These are phyloP conservation scores for Ceratina australensis DNA, from an alignment of 1,140 invertebrate species.

Conservation along the genomic window DNA sequence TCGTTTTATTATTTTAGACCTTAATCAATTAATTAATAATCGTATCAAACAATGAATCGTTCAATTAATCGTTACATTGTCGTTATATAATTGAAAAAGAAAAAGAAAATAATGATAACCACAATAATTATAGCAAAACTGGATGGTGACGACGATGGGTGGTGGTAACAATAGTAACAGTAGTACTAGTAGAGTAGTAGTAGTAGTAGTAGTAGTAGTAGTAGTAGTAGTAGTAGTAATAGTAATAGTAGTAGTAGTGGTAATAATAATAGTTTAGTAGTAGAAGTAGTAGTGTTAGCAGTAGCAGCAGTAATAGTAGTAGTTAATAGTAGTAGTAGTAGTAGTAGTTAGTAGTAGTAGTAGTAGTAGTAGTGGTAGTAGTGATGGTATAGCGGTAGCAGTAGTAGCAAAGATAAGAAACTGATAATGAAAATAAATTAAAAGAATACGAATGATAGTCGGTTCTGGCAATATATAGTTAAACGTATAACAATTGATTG, in stretches of 20 bases:
- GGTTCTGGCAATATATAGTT: slow-evolving; percentile 70
- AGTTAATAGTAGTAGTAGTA: background rate
- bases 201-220: slow-evolving; percentile 18
- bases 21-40: slow-evolving; percentile 75
- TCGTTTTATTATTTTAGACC: slow-evolving; percentile 79
- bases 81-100: slow-evolving; percentile 75
- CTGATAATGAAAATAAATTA: slow-evolving; percentile 70
- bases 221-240: no score
- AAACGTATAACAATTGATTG: slow-evolving; percentile 71
- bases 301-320: background rate
- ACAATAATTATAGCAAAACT: slow-evolving; percentile 45
- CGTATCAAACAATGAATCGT: slow-evolving; percentile 77
- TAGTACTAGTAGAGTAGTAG: slow-evolving; percentile 29
- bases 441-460: slow-evolving; percentile 76
- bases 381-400: slow-evolving; percentile 55
- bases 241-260: slow-evolving; percentile 11
- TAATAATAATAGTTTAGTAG: slow-evolving; percentile 15
- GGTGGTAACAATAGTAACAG: slow-evolving; percentile 14
- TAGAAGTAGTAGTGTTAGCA: slow-evolving; percentile 5
- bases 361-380: slow-evolving; percentile 25
- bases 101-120: slow-evolving; percentile 71
- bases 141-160: slow-evolving; percentile 7
- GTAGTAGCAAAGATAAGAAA: slow-evolving; percentile 59
- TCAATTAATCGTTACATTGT: slow-evolving; percentile 72
- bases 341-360: background rate